These are phyloP conservation scores for Raja brachyura DNA, from an alignment of 2,113 vertebrate species.

Conservation along the genomic window DNA sequence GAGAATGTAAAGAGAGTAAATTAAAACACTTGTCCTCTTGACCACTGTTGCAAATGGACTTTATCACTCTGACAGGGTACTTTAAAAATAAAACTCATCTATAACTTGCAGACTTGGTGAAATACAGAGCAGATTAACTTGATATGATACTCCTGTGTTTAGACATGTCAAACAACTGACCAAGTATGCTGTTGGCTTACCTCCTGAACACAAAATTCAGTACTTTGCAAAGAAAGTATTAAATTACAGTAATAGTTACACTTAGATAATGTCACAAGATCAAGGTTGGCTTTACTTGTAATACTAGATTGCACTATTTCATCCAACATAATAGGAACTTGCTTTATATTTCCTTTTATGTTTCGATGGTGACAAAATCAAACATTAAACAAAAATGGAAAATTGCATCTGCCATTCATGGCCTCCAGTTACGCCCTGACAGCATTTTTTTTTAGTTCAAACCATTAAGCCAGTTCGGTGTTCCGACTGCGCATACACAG, in stretches of 20 bases:
- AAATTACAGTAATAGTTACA: not conserved
- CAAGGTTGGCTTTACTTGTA: not conserved
- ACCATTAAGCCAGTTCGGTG: not conserved
- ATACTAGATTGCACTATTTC: not conserved
- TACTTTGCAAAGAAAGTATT: not conserved
- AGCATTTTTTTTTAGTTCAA: not conserved
- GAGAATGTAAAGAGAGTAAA: too few species aligned
- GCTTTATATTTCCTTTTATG: not conserved
- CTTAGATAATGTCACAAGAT: not conserved
- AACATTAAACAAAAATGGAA: not conserved
- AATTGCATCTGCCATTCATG: not conserved
- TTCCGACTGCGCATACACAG: too few species aligned
- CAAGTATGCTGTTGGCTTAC: not conserved
- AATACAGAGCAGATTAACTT: not conserved
- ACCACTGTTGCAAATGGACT: not conserved
- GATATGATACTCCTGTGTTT: not conserved
- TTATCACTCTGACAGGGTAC: not conserved
- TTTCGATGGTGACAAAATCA: not conserved
- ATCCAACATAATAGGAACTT: not conserved
- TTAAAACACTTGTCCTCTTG: not conserved
- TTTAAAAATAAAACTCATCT: not conserved
- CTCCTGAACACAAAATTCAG: not conserved
- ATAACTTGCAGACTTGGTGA: not conserved
- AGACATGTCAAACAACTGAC: not conserved
- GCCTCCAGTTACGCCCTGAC: not conserved